These are phyloP conservation scores for Menidia beryllina DNA, from an alignment of 2,113 vertebrate species.

Conservation along the genomic window DNA sequence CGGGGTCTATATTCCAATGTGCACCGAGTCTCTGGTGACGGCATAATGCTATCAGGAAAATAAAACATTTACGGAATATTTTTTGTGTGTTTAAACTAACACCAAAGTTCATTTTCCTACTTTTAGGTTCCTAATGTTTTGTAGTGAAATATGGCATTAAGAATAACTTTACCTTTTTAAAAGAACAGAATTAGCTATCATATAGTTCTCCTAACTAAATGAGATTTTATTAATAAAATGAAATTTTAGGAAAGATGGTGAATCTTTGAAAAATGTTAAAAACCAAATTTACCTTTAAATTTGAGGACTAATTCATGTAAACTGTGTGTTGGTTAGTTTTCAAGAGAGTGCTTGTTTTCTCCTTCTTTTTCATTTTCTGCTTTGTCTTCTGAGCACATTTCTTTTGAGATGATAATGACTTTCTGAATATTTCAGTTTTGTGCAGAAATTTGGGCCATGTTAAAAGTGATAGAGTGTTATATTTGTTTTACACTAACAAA, in stretches of 20 bases:
- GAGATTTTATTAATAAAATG: no score
- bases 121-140: not conserved
- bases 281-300: no score
- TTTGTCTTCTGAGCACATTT: not conserved
- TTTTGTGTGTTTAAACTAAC: not conserved
- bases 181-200: not conserved
- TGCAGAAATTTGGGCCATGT: not conserved
- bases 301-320: no score
- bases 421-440: not conserved
- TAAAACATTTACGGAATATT: not conserved
- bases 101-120: not conserved
- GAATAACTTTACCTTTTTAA: not conserved
- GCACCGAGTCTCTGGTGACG: not conserved
- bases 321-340: no score
- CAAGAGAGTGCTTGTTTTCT: no score
- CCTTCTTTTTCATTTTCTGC: no score
- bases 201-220: no score
- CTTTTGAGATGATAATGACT: not conserved
- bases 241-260: no score
- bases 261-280: no score
- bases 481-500: no score
- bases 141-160: not conserved
- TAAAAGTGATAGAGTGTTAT: slow-evolving; percentile 6
- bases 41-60: not conserved
- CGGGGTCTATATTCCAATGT: not conserved